Conservation (phyloP, 1,140 invertebrate species). For the Calliopsis andreniformis region DNA sequence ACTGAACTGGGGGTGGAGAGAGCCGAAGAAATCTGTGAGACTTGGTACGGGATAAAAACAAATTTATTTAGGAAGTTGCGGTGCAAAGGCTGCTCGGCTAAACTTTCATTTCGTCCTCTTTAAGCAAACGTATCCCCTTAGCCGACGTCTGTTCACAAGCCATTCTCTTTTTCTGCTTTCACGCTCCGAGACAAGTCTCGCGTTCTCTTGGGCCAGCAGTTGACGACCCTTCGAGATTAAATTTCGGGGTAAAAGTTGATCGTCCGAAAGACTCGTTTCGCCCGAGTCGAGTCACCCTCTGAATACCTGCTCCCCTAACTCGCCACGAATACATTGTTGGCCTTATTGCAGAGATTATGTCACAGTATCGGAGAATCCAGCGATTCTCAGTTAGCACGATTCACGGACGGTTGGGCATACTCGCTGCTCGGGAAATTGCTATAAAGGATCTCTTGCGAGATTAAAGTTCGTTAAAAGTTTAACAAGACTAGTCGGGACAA, state of each 20-base stretch:
- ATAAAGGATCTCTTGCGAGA: too few relatives aligned
- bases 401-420: too few relatives aligned
- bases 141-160: not conserved
- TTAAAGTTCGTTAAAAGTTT: too few relatives aligned
- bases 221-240: conserved; percentile 20
- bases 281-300: too few relatives aligned
- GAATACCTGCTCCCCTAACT: not conserved
- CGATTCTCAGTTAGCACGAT: too few relatives aligned
- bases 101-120: conserved; percentile 34
- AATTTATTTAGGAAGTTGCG: conserved; percentile 42
- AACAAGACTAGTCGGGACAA: too few relatives aligned
- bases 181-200: not conserved
- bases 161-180: too few relatives aligned
- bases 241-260: conserved; percentile 23
- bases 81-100: not conserved
- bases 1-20: not conserved
- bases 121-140: conserved; percentile 16
- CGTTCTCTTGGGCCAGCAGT: too few relatives aligned
- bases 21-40: not conserved
- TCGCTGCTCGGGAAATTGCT: too few relatives aligned
- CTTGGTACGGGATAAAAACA: conserved; percentile 13
- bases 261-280: not conserved
- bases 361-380: not conserved
- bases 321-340: not conserved
- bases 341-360: not conserved